Base-by-base conservation (phyloP, 2,797 vertebrate species). In the Momotus momota region DNA sequence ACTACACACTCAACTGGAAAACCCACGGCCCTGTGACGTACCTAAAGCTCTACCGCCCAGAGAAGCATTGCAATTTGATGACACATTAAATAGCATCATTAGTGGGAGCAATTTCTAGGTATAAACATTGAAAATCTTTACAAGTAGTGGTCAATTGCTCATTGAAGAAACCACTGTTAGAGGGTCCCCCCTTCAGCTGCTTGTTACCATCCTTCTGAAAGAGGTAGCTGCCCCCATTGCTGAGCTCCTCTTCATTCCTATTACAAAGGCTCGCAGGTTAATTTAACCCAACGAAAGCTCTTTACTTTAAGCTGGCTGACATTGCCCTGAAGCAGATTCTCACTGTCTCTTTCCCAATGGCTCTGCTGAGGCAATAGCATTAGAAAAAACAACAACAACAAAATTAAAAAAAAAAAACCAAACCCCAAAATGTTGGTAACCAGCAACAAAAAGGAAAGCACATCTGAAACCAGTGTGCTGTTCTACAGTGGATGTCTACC, bases 201-300 rank as follows among this genome's bases (percentile, higher is more conserved):
- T 29, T 62, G 40, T 60, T 78, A 35, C 69, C 52, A 67, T 10
- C 48, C 16, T 14, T 85, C 33, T 72, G 46, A 57, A 46, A 38
- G 72, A 67, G 35, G 31, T 7, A 80, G 81, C 60, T 90, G 41
- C 23, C 45, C 51, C 57, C 40, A 38, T 17, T 0, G 0, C 55
- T 82, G 74, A 91, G 70, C 49, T 88, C 46, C 60, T 46, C 78
- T 89, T 87, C 67, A 13, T 52, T 89, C 38, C 64, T 72, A 19
- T 86, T 49, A 69, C 16, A 74, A 90, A 83, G 45, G 57, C 52
- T 54, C 67, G 40, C 46, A 62, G 73, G 82, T 92, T 79, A 90
- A 88, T 90, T 94, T 57, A 94, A 88, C 90, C 75, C 87, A 90
- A 78, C 33, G 49, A 95, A 93, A 95, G 73, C 69, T 88, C 91